Conservation (phyloP, 2,888 invertebrate genomes). For the Flabesymbios commensalis region DNA sequence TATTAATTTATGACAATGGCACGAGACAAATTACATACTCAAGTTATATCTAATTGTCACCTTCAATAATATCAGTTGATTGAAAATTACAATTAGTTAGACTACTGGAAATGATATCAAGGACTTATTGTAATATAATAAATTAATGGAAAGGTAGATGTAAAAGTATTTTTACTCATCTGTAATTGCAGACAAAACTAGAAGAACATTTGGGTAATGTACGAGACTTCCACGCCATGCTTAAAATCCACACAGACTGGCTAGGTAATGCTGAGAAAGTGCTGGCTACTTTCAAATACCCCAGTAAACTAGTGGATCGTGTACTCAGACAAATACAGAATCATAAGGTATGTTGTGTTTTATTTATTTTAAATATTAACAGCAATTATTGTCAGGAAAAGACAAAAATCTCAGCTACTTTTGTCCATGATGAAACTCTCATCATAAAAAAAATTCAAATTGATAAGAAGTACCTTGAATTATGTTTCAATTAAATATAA, state of each 20-base stretch:
- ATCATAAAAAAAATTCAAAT: no score
- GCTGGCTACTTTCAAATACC: slow-evolving; percentile 57
- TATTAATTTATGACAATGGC: no score
- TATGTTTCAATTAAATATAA: not conserved
- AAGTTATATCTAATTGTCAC: no score
- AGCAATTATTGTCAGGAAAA: not conserved
- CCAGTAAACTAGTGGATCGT: slow-evolving; percentile 57
- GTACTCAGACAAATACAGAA: slow-evolving; percentile 55
- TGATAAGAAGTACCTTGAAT: no score
- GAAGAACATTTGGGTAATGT: slow-evolving; percentile 57
- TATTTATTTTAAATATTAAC: not conserved
- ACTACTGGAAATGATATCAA: no score
- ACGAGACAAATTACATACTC: no score
- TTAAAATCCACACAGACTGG: slow-evolving; percentile 61
- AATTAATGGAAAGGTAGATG: no score
- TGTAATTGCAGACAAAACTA: slow-evolving; percentile 47
- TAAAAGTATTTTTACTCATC: no score
- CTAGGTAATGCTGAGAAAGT: slow-evolving; percentile 56
- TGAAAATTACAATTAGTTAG: no score
- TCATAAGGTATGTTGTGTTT: slow-evolving; percentile 45
- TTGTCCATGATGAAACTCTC: no score
- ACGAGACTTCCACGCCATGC: slow-evolving; percentile 55
- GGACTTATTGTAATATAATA: no score
- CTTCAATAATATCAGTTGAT: no score
- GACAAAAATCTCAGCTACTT: not conserved